Conservation (phyloP, 1,140 invertebrate genomes). For the Dysdera silvatica region DNA sequence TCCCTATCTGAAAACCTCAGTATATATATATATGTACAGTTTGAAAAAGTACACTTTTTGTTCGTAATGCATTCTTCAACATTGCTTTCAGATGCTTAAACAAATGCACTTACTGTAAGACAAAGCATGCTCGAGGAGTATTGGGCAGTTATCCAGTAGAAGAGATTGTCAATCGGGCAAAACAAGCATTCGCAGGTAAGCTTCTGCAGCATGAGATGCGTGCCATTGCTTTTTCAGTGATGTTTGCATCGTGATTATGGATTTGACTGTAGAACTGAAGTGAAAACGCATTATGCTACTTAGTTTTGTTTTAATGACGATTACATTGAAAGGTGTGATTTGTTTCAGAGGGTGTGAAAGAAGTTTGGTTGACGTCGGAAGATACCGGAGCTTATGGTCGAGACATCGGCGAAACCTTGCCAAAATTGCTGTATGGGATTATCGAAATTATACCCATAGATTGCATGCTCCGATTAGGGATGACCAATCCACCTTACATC, state of each 20-base stretch:
- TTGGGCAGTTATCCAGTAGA: constrained; percentile 81
- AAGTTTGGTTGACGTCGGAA: constrained; percentile 98
- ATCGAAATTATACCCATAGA: constrained; percentile 83
- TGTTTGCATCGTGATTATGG: no score
- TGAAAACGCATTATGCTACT: no score
- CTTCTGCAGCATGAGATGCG: no score
- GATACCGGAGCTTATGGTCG: constrained; percentile 94
- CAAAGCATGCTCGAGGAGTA: constrained; percentile 92
- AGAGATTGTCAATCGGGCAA: constrained; percentile 49
- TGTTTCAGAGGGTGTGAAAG: constrained; percentile 73
- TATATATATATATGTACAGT: no score
- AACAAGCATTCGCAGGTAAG: constrained; percentile 61
- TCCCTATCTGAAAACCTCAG: no score
- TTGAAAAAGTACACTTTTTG: not conserved
- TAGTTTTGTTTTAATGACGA: no score
- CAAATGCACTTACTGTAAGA: constrained; percentile 98
- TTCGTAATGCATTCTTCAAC: not conserved
- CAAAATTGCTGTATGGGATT: constrained; percentile 75
- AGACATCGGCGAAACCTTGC: constrained; percentile 82
- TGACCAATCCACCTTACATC: constrained; percentile 99
- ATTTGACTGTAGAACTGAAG: no score
- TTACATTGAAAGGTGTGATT: constrained; percentile 5
- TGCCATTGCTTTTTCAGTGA: no score
- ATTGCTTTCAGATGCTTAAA: constrained; percentile 68
- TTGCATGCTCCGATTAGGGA: constrained; percentile 69